Percentiles rank a stretch among this genome's conserved stretches.
These are phyloP conservation scores for Turdus rufiventris DNA, from an alignment of 2,113 vertebrate genomes.

Conservation along the genomic window DNA sequence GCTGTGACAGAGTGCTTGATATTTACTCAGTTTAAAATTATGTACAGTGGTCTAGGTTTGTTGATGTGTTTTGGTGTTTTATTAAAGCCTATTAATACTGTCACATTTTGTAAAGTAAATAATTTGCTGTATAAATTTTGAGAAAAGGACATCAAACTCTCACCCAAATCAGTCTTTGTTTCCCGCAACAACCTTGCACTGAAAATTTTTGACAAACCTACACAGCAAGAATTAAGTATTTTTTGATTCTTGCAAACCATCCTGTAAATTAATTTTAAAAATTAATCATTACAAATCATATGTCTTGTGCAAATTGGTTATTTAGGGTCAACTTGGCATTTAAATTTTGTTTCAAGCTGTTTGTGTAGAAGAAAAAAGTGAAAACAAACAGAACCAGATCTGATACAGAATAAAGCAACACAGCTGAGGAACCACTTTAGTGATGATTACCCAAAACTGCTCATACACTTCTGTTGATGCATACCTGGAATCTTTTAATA, in stretches of 20 bases:
- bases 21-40: background rate
- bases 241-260: background rate
- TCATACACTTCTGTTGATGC: background rate
- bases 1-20: background rate
- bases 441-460: background rate
- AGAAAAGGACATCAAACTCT: background rate
- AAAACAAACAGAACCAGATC: background rate
- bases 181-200: background rate
- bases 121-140: background rate
- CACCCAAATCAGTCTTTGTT: background rate
- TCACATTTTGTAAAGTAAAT: background rate
- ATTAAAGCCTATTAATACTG: background rate
- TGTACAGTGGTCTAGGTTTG: background rate
- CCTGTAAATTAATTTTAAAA: background rate
- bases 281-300: background rate
- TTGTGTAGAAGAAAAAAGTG: background rate
- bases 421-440: background rate
- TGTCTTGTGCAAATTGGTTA: background rate
- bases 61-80: background rate
- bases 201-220: background rate
- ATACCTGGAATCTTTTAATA: background rate
- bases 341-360: background rate
- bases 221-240: background rate
- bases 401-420: background rate
- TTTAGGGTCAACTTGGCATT: background rate